Base-by-base conservation (phyloP, 2,888 invertebrate species). In the Gandaritis pyraliata region DNA sequence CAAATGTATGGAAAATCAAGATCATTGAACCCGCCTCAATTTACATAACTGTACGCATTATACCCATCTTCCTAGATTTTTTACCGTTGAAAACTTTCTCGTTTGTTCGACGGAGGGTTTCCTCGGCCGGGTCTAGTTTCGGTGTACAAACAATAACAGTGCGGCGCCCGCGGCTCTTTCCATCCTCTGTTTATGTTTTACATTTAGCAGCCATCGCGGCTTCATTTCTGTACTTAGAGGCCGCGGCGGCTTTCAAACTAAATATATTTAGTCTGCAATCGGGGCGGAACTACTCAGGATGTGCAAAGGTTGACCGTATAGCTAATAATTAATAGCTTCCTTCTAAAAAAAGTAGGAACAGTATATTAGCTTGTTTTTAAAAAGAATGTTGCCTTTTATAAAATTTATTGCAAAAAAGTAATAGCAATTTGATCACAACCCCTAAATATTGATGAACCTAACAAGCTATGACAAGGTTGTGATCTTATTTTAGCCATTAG, bases 91-190 rank as follows among this genome's bases (percentile, higher is more conserved):
- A 78, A 83, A 81, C 76, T 80, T 82, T 58, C 71, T 56, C 66
- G 72, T 72, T 77, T 72, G 75, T 72, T 64, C 73, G 66, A 58
- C 63, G 67, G 71, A 58, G 61, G 62, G 61, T 58, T 77, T 77
- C 74, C 73, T 73, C 74, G 58, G 72, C 69, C 68, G 71, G 74
- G 77, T 79, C 80, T 85, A 88, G 89, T 89, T 89, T 85, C 76
- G 83, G 82, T 78, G 78, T 74, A 79, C 88, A 88, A 91, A 91
- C 90, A 91, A 90, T 87, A 91, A 90, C 88, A 89, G 76, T 73
- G 81, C 78, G 78, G 75, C 71, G 83, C 83, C 83, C 75, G 78
- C 80, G 80, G 85, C 86, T 65, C 72, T 75, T n/a, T 71, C 75
- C 73, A 65, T 71, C 75, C 75, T 69, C 72, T 90, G 88, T 90